A percentile compares a stretch with the other conserved stretches of the same genome.
Conservation (phyloP, 2,113 vertebrate genomes). For the Dicrurus megarhynchus region DNA sequence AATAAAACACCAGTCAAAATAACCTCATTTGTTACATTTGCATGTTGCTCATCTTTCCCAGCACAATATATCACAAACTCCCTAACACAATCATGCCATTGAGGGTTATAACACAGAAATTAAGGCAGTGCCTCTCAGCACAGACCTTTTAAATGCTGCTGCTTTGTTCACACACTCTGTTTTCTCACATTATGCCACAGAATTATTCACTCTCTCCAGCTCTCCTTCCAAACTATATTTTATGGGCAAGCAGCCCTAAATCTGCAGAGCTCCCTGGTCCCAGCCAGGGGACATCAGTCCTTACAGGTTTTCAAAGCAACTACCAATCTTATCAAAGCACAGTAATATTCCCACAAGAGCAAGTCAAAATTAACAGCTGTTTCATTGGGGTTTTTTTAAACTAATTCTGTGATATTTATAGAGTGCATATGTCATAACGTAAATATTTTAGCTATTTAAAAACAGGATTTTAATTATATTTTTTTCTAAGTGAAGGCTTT, state of each 20-base stretch:
- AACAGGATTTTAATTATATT: neutral
- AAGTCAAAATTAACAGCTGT: neutral
- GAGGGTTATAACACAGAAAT: neutral
- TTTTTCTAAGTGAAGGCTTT: neutral
- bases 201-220: neutral
- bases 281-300: neutral
- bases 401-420: neutral
- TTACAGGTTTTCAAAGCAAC: neutral
- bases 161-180: neutral
- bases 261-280: neutral
- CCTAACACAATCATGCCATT: neutral
- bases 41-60: neutral
- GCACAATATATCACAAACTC: neutral
- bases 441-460: neutral
- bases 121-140: neutral
- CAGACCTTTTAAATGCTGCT: neutral
- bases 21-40: neutral
- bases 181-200: neutral
- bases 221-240: neutral
- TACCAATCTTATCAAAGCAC: neutral
- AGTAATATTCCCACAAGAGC: neutral
- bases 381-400: neutral
- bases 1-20: neutral
- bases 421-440: neutral
- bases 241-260: neutral